phyloP scores from a whole-genome alignment of 1,140 invertebrate species.

The Meteorus sp. region DNA sequence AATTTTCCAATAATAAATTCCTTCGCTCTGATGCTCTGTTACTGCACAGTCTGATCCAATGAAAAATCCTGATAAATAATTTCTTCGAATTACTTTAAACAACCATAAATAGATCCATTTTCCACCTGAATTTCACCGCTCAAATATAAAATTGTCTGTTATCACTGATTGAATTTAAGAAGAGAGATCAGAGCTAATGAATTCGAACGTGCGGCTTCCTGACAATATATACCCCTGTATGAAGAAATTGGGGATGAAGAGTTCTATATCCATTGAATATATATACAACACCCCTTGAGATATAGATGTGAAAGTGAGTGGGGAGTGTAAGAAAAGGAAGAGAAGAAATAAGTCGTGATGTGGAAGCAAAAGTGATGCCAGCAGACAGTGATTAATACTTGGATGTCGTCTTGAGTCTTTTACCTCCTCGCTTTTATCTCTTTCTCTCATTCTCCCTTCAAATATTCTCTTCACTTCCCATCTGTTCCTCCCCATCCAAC shows the following conservation, averaged over 20 bases:
- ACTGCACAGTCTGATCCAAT: no score
- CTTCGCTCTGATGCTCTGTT: no score
- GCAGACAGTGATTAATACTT: conserved; percentile 58
- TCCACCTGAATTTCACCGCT: no score
- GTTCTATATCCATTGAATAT: no score
- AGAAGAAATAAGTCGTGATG: conserved; percentile 26
- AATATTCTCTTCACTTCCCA: conserved; percentile 17
- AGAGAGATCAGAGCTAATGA: conserved; percentile 9
- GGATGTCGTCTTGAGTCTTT: conserved; percentile 47
- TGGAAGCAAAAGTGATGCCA: conserved; percentile 37
- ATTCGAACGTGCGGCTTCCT: conserved; percentile 15
- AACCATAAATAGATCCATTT: no score
- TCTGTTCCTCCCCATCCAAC: background rate
- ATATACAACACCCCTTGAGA: no score
- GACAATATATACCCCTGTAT: conserved; percentile 5
- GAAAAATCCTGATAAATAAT: no score
- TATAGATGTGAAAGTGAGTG: background rate
- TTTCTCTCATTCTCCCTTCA: conserved; percentile 12
- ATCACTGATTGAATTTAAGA: background rate
- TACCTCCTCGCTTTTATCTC: conserved; percentile 13
- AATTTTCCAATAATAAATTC: no score
- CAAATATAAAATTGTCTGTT: background rate
- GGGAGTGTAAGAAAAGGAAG: background rate
- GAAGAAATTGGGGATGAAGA: background rate
- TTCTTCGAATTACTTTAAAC: no score